Base-by-base conservation (phyloP, 2,113 vertebrate genomes). In the Otis tarda region DNA sequence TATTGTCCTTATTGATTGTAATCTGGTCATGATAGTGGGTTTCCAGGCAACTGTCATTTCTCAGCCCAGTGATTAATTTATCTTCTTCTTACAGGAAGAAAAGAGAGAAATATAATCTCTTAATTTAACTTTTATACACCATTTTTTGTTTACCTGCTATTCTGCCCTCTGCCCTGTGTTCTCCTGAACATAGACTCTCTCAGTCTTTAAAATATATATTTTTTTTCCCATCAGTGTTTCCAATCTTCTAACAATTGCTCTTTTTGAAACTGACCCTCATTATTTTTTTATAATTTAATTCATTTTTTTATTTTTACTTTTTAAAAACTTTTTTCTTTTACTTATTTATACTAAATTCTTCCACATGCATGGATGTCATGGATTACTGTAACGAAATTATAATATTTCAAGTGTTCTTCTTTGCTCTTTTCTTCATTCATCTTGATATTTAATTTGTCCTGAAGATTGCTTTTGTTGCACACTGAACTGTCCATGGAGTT, bases 41-140 rank as follows among this genome's bases (percentile, higher is more conserved):
- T 95, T 90, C 92, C 69, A 92, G 80, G 77, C 80, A 94, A 87
- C 86, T 53, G 61, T 37, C 53, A 57, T 75, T 93, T 96, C 92
- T 78, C 77, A 82, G 33, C n/a, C 41, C 65, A 76, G 23, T 65
- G 39, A 89, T 92, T 83, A 84, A 93, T 87, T 87, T 65, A 43
- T 74, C 49, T 50, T 89, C n/a, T 69, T 75, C n/a, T 89, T 9
- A 57, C 11, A 71, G 35, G 39, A 79, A 82, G 45, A 87, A 61
- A 41, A 69, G 39, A 76, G 37, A 64, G 56, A 90, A 92, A 84
- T 74, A 67, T 4, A 35, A 86, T 75, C 2, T 60, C 47, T 83
- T 77, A 61, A 61, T 95, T 73, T 91, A 80, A 82, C 28, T 78
- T 90, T 83, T 68, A 56, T 70, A 77, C 31, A 41, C 15, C 12